Percentiles rank a stretch among this genome's conserved stretches.
Conservation (phyloP, 2,113 vertebrate species). For the Pseudorhombus dupliciocellatus region DNA sequence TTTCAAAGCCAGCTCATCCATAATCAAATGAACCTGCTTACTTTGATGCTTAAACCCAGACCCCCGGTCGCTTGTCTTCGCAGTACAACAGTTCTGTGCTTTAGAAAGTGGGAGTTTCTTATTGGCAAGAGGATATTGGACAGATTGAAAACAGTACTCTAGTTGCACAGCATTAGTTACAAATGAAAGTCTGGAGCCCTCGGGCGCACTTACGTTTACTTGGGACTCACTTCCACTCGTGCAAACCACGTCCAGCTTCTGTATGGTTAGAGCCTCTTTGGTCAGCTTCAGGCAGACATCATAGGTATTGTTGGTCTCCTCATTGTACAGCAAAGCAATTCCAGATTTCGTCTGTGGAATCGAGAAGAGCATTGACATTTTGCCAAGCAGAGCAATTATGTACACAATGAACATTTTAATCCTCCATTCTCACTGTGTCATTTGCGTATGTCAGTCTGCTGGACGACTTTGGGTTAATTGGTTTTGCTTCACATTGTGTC, state of each 20-base stretch:
- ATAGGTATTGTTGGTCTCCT: slow-evolving; percentile 86
- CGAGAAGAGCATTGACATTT: slow-evolving; percentile 67
- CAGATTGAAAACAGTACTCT: slow-evolving; percentile 48
- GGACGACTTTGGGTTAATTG: slow-evolving; percentile 44
- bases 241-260: slow-evolving; percentile 93
- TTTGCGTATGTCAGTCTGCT: slow-evolving; percentile 27
- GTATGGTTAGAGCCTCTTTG: slow-evolving; percentile 89
- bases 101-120: slow-evolving; percentile 90
- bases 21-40: slow-evolving; percentile 75
- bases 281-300: slow-evolving; percentile 91
- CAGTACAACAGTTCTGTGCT: slow-evolving; percentile 97
- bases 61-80: slow-evolving; percentile 89
- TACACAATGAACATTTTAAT: slow-evolving; percentile 63
- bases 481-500: slow-evolving; percentile 37
- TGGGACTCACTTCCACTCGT: slow-evolving; percentile 82
- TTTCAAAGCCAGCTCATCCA: slow-evolving; percentile 25
- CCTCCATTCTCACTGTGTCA: slow-evolving; percentile 46
- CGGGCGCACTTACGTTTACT: slow-evolving; percentile 89
- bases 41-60: slow-evolving; percentile 96
- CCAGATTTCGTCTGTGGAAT: slow-evolving; percentile 88
- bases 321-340: slow-evolving; percentile 86
- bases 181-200: slow-evolving; percentile 26
- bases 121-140: slow-evolving; percentile 79
- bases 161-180: slow-evolving; percentile 36
- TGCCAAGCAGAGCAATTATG: slow-evolving; percentile 56